Evolutionary conservation across 2,888 invertebrate species (phyloP).

Genomic region (Latrodectus elegans): DNA sequence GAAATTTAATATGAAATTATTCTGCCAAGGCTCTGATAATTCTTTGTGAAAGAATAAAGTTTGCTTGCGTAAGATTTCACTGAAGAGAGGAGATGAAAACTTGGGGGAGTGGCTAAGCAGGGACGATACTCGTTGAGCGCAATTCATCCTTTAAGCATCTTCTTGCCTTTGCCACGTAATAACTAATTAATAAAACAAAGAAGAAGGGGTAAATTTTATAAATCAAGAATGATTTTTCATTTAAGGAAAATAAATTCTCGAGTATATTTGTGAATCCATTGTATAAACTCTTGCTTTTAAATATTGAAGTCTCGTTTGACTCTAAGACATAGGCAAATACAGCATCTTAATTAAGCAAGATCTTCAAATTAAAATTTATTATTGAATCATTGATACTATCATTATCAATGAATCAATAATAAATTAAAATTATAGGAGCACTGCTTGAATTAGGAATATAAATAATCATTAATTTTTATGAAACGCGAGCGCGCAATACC

Average conservation of each 20-base stretch:
- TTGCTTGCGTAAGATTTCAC: conserved; percentile 37
- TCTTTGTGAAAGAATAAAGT: conserved; percentile 60
- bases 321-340: too few relatives aligned
- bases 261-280: background rate
- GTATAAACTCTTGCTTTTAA: too few relatives aligned
- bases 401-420: too few relatives aligned
- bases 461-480: too few relatives aligned
- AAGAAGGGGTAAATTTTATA: background rate
- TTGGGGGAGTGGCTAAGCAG: background rate
- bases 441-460: too few relatives aligned
- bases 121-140: background rate
- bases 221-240: background rate
- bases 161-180: conserved; percentile 11
- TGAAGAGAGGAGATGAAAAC: conserved; percentile 17
- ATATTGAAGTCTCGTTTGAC: too few relatives aligned
- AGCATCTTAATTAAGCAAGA: too few relatives aligned
- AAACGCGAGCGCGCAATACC: too few relatives aligned
- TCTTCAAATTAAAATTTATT: too few relatives aligned
- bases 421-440: too few relatives aligned
- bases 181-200: conserved; percentile 26
- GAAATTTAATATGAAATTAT: conserved; percentile 67
- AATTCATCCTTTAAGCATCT: background rate
- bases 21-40: conserved; percentile 63
- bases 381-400: too few relatives aligned
- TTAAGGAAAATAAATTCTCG: conserved; percentile 27